Conservation (phyloP, 2,888 invertebrate genomes). For the Antheraea yamamai region DNA sequence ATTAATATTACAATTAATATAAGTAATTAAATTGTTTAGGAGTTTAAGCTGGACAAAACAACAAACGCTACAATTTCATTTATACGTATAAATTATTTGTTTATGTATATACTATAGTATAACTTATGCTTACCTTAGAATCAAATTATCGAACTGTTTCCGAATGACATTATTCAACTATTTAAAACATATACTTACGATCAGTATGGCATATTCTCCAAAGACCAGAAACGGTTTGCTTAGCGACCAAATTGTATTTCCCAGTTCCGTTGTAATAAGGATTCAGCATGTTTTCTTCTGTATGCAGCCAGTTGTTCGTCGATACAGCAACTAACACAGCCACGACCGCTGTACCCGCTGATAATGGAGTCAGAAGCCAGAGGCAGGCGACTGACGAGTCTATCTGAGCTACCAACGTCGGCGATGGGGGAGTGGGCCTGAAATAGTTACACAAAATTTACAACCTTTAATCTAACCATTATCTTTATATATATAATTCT, state of each 20-base stretch:
- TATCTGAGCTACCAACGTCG: conserved; percentile 73
- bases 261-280: conserved; percentile 89
- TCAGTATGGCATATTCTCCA: conserved; percentile 91
- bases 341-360: conserved; percentile 87
- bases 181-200: conserved; percentile 82
- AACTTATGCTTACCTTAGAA: not conserved
- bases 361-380: conserved; percentile 84
- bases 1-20: too few species aligned
- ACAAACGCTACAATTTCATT: too few species aligned
- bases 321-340: conserved; percentile 88
- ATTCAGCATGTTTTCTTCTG: conserved; percentile 92
- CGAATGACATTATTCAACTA: not conserved
- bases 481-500: too few species aligned
- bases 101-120: not conserved
- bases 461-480: not conserved
- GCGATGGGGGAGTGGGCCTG: conserved; percentile 76
- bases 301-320: conserved; percentile 93
- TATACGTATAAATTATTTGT: too few species aligned
- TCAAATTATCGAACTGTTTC: not conserved
- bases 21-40: too few species aligned
- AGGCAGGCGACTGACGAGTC: conserved; percentile 84
- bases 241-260: conserved; percentile 86
- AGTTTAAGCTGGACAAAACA: too few species aligned
- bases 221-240: conserved; percentile 89
- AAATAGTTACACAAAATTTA: conserved; percentile 33